Evolutionary conservation across 2,797 vertebrate genomes (phyloP).

Genomic region (Anguilla pacifica): DNA sequence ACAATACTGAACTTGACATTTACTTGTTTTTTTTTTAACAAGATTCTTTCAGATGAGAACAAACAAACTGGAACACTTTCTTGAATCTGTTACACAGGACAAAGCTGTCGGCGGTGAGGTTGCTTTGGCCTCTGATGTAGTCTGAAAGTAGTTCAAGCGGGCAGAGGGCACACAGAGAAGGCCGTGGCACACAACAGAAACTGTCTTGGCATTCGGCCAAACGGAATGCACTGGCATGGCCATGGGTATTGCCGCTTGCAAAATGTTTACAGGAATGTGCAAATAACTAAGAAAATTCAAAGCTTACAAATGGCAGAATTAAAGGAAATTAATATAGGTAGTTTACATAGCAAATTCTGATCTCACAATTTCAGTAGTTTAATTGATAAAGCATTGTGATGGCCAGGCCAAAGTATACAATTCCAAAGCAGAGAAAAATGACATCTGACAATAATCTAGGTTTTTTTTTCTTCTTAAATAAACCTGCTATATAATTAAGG

Average conservation of each 20-base stretch:
- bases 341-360: background rate
- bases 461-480: background rate
- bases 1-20: background rate
- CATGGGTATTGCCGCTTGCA: background rate
- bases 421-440: background rate
- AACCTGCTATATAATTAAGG: background rate
- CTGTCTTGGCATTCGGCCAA: background rate
- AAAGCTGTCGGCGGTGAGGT: background rate
- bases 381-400: background rate
- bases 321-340: background rate
- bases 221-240: slow-evolving; percentile 1
- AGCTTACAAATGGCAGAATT: background rate
- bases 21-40: background rate
- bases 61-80: background rate
- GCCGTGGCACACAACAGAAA: slow-evolving; percentile 9
- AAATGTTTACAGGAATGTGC: slow-evolving; percentile 18
- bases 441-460: background rate
- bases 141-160: background rate
- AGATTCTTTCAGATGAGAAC: background rate
- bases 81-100: background rate
- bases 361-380: background rate
- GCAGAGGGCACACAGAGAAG: background rate
- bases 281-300: slow-evolving; percentile 20
- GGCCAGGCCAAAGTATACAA: background rate
- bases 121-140: background rate